A percentile compares a stretch with the other conserved stretches of the same genome.
Evolutionary conservation across 2,888 invertebrate genomes (phyloP).

Genomic region (Oligia fasciuncula): DNA sequence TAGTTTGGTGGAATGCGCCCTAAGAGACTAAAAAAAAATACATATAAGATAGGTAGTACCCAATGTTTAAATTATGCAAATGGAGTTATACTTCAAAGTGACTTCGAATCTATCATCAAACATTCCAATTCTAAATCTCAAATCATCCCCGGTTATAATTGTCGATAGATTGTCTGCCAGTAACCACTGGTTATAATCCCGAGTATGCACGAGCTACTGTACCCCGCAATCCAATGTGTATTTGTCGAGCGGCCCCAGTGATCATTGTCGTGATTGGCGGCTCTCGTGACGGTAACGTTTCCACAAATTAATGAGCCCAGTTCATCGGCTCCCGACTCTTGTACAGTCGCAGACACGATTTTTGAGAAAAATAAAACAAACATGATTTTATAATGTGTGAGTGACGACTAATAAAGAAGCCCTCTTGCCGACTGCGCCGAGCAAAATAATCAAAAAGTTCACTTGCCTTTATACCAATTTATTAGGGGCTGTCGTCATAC

Average conservation of each 20-base stretch:
- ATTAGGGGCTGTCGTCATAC: neutral
- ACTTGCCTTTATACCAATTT: too few relatives aligned
- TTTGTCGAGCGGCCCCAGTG: constrained; percentile 5
- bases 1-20: too few relatives aligned
- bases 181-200: neutral
- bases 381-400: neutral
- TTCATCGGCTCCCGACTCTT: constrained; percentile 24
- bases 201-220: neutral
- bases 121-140: constrained; percentile 7
- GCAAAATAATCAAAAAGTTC: too few relatives aligned
- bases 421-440: too few relatives aligned
- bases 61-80: neutral
- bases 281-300: constrained; percentile 44
- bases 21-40: too few relatives aligned
- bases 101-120: constrained; percentile 4
- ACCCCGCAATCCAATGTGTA: constrained; percentile 19
- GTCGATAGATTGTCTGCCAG: neutral
- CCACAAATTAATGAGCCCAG: constrained; percentile 37
- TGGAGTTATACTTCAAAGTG: neutral
- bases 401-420: neutral
- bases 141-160: neutral
- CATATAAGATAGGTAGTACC: neutral
- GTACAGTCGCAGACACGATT: constrained; percentile 32
- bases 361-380: neutral
- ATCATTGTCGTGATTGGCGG: constrained; percentile 36